Evolutionary conservation across 1,140 invertebrate genomes (phyloP).

Genomic region (Platyscapa corneri): DNA sequence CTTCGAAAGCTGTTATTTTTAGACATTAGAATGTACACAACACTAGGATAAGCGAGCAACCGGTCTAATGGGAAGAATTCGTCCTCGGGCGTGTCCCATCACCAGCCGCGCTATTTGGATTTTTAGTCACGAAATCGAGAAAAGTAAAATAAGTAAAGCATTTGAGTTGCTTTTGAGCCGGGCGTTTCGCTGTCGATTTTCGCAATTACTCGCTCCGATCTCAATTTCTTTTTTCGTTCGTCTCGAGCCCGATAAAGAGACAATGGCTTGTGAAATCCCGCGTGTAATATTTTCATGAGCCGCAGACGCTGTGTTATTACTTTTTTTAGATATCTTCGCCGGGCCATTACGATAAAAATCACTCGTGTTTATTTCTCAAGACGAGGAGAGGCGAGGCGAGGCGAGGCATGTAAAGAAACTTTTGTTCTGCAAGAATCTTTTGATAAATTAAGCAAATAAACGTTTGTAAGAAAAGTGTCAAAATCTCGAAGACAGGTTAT

Average conservation of each 20-base stretch:
- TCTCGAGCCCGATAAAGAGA: constrained; percentile 42
- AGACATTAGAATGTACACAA: too few species aligned
- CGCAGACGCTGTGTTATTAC: constrained; percentile 17
- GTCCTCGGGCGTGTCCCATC: too few species aligned
- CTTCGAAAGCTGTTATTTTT: too few species aligned
- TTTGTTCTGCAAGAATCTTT: background rate
- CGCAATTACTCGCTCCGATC: constrained; percentile 36
- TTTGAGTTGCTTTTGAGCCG: too few species aligned
- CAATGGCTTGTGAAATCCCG: constrained; percentile 44
- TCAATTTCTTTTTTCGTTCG: constrained; percentile 20
- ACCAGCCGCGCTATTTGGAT: too few species aligned
- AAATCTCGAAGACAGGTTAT: background rate
- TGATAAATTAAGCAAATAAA: background rate
- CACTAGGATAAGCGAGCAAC: too few species aligned
- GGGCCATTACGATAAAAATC: constrained; percentile 31
- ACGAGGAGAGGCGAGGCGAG: background rate
- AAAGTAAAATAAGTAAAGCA: too few species aligned
- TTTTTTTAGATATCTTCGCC: constrained; percentile 20
- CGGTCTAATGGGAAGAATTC: too few species aligned
- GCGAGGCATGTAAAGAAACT: background rate
- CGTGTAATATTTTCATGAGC: constrained; percentile 45
- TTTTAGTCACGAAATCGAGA: too few species aligned
- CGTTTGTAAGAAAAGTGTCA: background rate
- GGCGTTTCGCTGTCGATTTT: constrained; percentile 22
- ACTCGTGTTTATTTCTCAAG: constrained; percentile 18